phyloP scores from a whole-genome alignment of 1,140 invertebrate species.

The Pteromalus puparum region DNA sequence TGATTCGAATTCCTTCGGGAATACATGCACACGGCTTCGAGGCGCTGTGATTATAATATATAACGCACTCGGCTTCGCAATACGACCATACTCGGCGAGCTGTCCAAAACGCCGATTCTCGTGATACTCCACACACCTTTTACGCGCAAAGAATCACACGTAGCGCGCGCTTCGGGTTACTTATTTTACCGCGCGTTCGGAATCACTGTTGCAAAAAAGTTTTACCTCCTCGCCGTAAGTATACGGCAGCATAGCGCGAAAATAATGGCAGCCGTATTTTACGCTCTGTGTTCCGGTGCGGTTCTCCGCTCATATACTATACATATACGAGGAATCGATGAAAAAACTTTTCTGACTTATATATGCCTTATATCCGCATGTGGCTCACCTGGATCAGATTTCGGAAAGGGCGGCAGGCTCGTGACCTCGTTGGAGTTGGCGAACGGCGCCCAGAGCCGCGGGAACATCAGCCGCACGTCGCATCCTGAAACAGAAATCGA shows the following conservation, averaged over 20 bases:
- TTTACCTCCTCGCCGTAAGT: background rate
- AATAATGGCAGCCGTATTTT: background rate
- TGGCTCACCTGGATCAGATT: slow-evolving; percentile 70
- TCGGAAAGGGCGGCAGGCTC: slow-evolving; percentile 66
- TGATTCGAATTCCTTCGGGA: too few relatives aligned
- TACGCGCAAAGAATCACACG: background rate
- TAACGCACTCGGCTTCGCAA: too few relatives aligned
- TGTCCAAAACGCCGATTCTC: too few relatives aligned
- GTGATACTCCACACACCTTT: background rate
- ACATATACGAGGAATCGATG: slow-evolving; percentile 21
- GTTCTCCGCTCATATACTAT: too few relatives aligned
- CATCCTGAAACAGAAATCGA: slow-evolving; percentile 58
- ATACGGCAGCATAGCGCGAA: background rate
- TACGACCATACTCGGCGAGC: too few relatives aligned
- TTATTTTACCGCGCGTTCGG: background rate
- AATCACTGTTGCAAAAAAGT: background rate
- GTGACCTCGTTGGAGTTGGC: slow-evolving; percentile 66
- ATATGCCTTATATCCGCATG: background rate
- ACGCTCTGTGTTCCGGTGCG: background rate
- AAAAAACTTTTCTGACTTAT: slow-evolving; percentile 43
- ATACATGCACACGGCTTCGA: too few relatives aligned
- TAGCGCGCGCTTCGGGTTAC: background rate
- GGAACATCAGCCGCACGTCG: slow-evolving; percentile 72
- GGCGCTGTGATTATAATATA: too few relatives aligned
- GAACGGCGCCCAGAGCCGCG: slow-evolving; percentile 72